Conservation (phyloP, 1,140 invertebrate genomes). For the Euura lappo region DNA sequence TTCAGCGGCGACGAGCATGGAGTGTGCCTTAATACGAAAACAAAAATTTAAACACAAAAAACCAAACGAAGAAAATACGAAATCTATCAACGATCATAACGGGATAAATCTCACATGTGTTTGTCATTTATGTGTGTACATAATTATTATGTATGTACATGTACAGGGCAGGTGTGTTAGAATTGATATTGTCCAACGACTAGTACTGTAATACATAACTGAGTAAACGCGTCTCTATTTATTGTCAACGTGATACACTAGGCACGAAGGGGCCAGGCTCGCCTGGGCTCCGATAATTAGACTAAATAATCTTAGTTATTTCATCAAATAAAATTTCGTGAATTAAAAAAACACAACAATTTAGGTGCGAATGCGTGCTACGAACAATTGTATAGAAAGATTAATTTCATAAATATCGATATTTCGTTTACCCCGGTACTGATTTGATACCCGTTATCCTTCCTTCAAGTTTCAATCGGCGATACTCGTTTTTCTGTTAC, state of each 20-base stretch:
- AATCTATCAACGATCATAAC: slow-evolving; percentile 10
- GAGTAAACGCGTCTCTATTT: slow-evolving; percentile 39
- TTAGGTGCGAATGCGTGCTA: slow-evolving; percentile 6
- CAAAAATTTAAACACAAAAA: slow-evolving; percentile 25
- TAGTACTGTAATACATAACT: too few relatives aligned
- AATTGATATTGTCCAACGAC: too few relatives aligned
- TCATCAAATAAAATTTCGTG: slow-evolving; percentile 37
- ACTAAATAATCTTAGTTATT: slow-evolving; percentile 46
- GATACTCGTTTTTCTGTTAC: too few relatives aligned
- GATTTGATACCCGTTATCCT: too few relatives aligned
- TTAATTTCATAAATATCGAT: slow-evolving; percentile 61
- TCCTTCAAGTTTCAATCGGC: too few relatives aligned
- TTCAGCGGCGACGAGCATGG: slow-evolving; percentile 48
- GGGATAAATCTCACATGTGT: neutral
- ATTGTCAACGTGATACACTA: slow-evolving; percentile 43
- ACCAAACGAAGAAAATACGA: slow-evolving; percentile 33
- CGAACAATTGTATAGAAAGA: slow-evolving; percentile 58
- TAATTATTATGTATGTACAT: slow-evolving; percentile 30
- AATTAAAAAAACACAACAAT: neutral
- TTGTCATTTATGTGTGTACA: slow-evolving; percentile 26
- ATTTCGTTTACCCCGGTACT: slow-evolving; percentile 48
- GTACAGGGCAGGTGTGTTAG: slow-evolving; percentile 21
- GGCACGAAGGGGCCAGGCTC: slow-evolving; percentile 29
- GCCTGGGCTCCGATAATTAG: slow-evolving; percentile 34
- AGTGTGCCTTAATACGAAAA: slow-evolving; percentile 53